These are phyloP conservation scores for Chrysomela aeneicollis DNA, from an alignment of 2,888 invertebrate species.

Conservation along the genomic window DNA sequence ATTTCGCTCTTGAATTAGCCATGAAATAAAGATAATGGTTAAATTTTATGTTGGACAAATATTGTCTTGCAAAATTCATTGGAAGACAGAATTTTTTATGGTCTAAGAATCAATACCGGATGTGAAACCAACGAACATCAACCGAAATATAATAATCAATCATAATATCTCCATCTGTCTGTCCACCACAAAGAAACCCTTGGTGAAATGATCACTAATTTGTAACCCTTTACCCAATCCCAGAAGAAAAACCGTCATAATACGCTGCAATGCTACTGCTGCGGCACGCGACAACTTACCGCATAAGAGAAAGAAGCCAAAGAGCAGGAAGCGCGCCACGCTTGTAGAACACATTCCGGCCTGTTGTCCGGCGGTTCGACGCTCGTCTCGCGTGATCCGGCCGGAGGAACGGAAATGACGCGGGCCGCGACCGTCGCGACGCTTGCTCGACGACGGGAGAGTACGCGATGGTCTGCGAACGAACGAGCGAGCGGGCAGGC, in stretches of 20 bases:
- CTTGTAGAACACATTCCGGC: conserved; percentile 48
- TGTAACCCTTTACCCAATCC: too few relatives aligned
- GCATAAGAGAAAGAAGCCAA: conserved; percentile 51
- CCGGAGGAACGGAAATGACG: conserved; percentile 3
- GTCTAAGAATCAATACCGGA: too few relatives aligned
- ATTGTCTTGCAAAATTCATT: too few relatives aligned
- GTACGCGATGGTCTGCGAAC: conserved; percentile 28
- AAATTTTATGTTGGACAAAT: too few relatives aligned
- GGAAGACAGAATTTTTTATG: too few relatives aligned
- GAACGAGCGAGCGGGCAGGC: conserved; percentile 32
- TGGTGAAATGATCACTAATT: too few relatives aligned
- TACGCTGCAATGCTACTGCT: background rate
- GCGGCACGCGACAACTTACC: conserved; percentile 47
- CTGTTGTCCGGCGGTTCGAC: conserved; percentile 17
- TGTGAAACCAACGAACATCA: too few relatives aligned
- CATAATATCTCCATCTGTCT: too few relatives aligned
- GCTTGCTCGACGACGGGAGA: conserved; percentile 36
- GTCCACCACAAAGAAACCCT: too few relatives aligned
- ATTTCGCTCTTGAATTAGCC: too few relatives aligned
- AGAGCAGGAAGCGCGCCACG: conserved; percentile 46
- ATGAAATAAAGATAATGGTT: too few relatives aligned
- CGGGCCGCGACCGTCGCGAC: conserved; percentile 43
- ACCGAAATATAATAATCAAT: too few relatives aligned
- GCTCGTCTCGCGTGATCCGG: conserved; percentile 30
- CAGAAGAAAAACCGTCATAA: background rate